Evolutionary conservation across 2,113 vertebrate genomes (phyloP), one percentile per base, ranked within the genome.

Genomic region (Pipra filicauda): DNA sequence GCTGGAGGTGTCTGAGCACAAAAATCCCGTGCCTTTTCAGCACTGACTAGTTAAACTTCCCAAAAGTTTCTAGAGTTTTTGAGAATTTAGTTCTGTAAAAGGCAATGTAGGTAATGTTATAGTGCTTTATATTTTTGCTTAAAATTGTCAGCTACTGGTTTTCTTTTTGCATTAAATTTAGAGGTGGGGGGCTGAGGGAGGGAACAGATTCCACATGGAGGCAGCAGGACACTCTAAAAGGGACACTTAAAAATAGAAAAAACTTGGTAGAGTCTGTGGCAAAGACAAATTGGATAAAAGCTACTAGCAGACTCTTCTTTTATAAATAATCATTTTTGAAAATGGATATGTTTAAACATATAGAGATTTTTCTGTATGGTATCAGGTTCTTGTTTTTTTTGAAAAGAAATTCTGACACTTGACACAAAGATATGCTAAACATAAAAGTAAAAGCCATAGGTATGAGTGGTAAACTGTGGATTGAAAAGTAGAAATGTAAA

Each of bases 381-480:
- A 97, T 97, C 95, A 97, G 93, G 95, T 97, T 98, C 97, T 96
- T 95, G 84, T 73, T 26, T 31, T 51, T 97, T 93, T 98, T 97
- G 31, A 96, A 95, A 96, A 78, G 8, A 83, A 92, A 88, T 92
- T 89, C 83, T 62, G 55, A 95, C 95, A 93, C 91, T 97, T 98
- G 96, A 96, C 94, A 89, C 96, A 98, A 98, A 97, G 90, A 95
- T 95, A 86, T 97, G 95, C 95, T 97, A 97, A 97, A 97, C 84
- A 92, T 95, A 97, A 89, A 77, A 82, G 26, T 97, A 96, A 97
- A 98, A 98, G 98, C 98, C 98, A 98, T 98, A 98, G 93, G 93
- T 97, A 96, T 98, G 98, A 98, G 85, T 98, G 97, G 95, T 98
- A 96, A 97, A 98, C 88, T 97, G 96, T 97, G 97, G 96, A 96